phyloP scores from a whole-genome alignment of 1,140 invertebrate genomes.

The Venturia canescens region DNA sequence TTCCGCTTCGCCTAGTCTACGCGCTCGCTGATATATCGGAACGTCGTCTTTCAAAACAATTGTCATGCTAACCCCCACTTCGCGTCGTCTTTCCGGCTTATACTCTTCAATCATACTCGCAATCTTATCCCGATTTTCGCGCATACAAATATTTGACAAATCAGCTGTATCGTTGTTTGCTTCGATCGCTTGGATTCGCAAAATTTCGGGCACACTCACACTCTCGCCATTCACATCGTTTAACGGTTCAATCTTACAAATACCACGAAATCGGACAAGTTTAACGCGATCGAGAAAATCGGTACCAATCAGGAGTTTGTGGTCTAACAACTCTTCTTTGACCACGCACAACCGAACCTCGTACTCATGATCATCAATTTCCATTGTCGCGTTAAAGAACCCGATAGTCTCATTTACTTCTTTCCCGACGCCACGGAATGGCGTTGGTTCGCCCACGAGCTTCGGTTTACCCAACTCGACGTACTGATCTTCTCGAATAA shows the following conservation, averaged over 20 bases:
- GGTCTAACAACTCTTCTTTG: constrained; percentile 32
- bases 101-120: constrained; percentile 21
- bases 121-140: neutral
- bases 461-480: constrained; percentile 16
- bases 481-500: constrained; percentile 42
- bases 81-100: constrained; percentile 14
- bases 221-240: constrained; percentile 8
- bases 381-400: constrained; percentile 5
- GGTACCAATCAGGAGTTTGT: constrained; percentile 31
- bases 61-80: constrained; percentile 34
- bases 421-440: constrained; percentile 24
- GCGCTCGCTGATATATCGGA: constrained; percentile 38
- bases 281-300: constrained; percentile 41
- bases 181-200: constrained; percentile 9
- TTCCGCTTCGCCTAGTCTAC: neutral
- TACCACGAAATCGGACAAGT: constrained; percentile 11
- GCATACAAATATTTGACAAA: neutral
- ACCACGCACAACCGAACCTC: constrained; percentile 29
- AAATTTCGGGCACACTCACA: constrained; percentile 2
- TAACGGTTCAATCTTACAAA: neutral
- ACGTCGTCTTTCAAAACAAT: constrained; percentile 36
- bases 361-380: constrained; percentile 26
- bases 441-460: neutral
- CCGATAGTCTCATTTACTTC: constrained; percentile 36
- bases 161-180: constrained; percentile 15